These are phyloP conservation scores for Musca vetustissima DNA, from an alignment of 1,140 invertebrate species.

Conservation along the genomic window DNA sequence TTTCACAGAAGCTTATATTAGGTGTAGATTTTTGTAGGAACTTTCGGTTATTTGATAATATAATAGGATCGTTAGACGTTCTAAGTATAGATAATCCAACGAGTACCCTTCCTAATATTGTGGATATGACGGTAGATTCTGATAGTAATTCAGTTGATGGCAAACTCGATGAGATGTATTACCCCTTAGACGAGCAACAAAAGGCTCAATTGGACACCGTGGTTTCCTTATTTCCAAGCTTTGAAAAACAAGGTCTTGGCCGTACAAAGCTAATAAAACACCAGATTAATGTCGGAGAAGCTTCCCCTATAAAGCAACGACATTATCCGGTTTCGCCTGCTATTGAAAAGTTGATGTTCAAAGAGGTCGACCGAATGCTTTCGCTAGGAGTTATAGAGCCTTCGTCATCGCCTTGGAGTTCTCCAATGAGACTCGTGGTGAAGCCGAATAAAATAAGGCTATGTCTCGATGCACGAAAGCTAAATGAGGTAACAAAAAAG, in stretches of 20 bases:
- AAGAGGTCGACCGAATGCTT: slow-evolving; percentile 18
- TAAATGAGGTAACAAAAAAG: slow-evolving; percentile 35
- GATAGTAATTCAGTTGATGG: no score
- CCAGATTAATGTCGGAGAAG: not conserved
- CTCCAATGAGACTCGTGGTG: slow-evolving; percentile 28
- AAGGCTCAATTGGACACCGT: not conserved
- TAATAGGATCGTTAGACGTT: not conserved
- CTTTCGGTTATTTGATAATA: not conserved
- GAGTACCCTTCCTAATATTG: not conserved
- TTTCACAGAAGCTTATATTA: not conserved
- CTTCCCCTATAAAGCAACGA: not conserved
- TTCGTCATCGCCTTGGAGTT: slow-evolving; percentile 12
- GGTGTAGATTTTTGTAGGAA: slow-evolving; percentile 19
- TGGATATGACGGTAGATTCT: not conserved
- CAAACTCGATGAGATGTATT: not conserved
- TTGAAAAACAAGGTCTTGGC: slow-evolving; percentile 6
- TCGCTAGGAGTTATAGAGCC: slow-evolving; percentile 10
- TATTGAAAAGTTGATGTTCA: slow-evolving; percentile 28
- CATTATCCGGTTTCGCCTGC: slow-evolving; percentile 21
- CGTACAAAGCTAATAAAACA: not conserved
- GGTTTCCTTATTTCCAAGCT: not conserved
- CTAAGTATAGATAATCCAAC: not conserved
- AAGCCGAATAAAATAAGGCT: slow-evolving; percentile 14
- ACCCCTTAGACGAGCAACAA: not conserved
- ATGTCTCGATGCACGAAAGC: slow-evolving; percentile 40